Evolutionary conservation across 2,113 vertebrate species (phyloP).

Genomic region (Aphelocoma coerulescens): DNA sequence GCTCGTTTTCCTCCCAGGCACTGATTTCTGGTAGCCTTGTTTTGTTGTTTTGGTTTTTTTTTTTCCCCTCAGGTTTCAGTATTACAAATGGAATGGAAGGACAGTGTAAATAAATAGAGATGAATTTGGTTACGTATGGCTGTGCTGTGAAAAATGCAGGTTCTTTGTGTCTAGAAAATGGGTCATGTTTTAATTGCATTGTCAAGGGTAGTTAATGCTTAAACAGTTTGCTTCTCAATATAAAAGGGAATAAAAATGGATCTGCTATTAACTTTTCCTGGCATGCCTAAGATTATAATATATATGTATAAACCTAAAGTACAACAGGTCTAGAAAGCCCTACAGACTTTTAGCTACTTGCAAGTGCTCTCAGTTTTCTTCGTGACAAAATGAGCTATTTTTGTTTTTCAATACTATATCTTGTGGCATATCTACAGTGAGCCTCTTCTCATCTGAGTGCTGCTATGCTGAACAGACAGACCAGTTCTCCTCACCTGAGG

Average conservation of each 20-base stretch:
- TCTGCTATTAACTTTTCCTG: background rate
- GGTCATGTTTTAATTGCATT: slow-evolving; percentile 8
- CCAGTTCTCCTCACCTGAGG: background rate
- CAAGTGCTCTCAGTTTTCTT: background rate
- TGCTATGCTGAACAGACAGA: background rate
- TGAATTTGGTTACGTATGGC: background rate
- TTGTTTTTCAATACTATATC: background rate
- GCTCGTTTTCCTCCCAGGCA: background rate
- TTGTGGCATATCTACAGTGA: background rate
- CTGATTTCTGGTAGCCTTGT: background rate
- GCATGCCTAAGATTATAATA: background rate
- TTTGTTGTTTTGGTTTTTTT: background rate
- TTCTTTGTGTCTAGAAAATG: background rate
- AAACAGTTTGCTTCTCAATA: background rate
- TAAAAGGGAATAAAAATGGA: background rate
- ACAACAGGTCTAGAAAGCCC: background rate
- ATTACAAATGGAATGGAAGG: background rate
- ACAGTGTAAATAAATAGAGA: background rate
- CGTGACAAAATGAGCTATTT: background rate
- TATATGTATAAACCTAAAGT: background rate
- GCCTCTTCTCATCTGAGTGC: background rate
- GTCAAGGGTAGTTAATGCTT: background rate
- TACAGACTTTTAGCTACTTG: background rate
- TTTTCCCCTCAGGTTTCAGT: background rate
- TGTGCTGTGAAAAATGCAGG: background rate